Base-by-base conservation (phyloP, 2,797 vertebrate species). In the Tadarida brasiliensis region DNA sequence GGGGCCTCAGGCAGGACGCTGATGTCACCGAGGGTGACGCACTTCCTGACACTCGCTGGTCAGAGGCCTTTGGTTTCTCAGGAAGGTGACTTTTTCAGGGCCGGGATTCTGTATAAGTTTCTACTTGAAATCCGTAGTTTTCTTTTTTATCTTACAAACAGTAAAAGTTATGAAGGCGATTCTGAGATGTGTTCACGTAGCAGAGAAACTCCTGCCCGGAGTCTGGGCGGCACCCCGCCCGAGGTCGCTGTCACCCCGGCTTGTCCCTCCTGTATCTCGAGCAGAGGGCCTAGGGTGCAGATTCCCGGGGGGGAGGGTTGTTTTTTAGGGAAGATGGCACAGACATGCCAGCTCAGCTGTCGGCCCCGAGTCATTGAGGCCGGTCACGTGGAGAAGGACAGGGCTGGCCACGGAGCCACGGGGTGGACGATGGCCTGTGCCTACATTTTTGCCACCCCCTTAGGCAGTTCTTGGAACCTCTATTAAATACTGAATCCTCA, bases 371-470 rank as follows among this genome's bases (percentile, higher is more conserved):
- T n/a, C 15, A 11, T 11, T 0, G 14, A 4, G 19, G 17, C 2
- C 0, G 3, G 49, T 39, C 59, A n/a, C 26, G 2, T 26, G 35
- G 17, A 11, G n/a, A 49, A 39, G 39, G 39, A 44, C 39, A 44
- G 39, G 39, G 7, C 28, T 14, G n/a, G 47, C 39, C 39, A 5
- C 2, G 0, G 59, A 30, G 76, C 61, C 51, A 47, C 3, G 0
- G 44, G 39, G 39, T 44, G 39, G 57, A 28, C 1, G 26, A 39
- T 56, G 3, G 5, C 22, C 3, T 24, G 0, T 0, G 1, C 10
- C 30, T 16, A 28, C 20, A 3, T 20, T 11, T 47, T 51, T 67
- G 70, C 56, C 30, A 12, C 26, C 28, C 35, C 19, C 30, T 71
- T 26, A 17, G 70, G 22, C 24, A 9, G 10, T 33, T 44, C 11